These are phyloP conservation scores for Clanis bilineata DNA, from an alignment of 2,888 invertebrate genomes.

Conservation along the genomic window DNA sequence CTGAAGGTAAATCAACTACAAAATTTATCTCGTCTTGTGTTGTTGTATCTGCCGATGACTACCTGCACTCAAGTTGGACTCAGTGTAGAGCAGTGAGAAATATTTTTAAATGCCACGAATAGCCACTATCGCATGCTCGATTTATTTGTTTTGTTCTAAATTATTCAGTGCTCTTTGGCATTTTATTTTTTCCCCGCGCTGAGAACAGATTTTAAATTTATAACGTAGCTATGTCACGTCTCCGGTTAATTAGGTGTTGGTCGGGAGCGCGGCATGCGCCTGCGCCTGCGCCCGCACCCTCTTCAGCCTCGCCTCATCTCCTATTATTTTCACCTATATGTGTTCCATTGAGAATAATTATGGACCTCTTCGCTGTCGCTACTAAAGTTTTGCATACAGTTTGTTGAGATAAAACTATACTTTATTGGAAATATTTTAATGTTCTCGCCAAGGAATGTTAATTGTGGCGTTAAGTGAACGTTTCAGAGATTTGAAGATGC, in stretches of 20 bases:
- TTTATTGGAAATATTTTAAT: slow-evolving; percentile 54
- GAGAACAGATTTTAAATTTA: slow-evolving; percentile 71
- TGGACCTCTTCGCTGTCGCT: slow-evolving; percentile 53
- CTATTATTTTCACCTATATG: slow-evolving; percentile 55
- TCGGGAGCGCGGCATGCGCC: slow-evolving; percentile 49
- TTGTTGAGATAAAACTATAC: slow-evolving; percentile 56
- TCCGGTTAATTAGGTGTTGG: slow-evolving; percentile 72
- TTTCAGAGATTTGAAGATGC: slow-evolving; percentile 11
- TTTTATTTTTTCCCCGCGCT: slow-evolving; percentile 51
- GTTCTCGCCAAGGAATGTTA: slow-evolving; percentile 33
- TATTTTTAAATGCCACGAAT: slow-evolving; percentile 17
- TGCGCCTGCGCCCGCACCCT: slow-evolving; percentile 45
- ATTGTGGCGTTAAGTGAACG: slow-evolving; percentile 33
- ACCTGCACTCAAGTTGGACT: slow-evolving; percentile 8
- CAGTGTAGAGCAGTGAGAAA: slow-evolving; percentile 10
- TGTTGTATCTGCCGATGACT: slow-evolving; percentile 14
- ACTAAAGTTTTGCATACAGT: slow-evolving; percentile 63
- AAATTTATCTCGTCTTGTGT: slow-evolving; percentile 9
- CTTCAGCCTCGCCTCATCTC: slow-evolving; percentile 34
- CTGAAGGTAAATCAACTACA: slow-evolving; percentile 12
- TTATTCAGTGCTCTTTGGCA: slow-evolving; percentile 38
- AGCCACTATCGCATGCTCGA: slow-evolving; percentile 12
- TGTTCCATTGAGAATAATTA: slow-evolving; percentile 47
- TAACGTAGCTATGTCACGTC: slow-evolving; percentile 71
- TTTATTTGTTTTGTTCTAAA: slow-evolving; percentile 26